These are phyloP conservation scores for Garra rufa DNA, from an alignment of 2,113 vertebrate species.

Conservation along the genomic window DNA sequence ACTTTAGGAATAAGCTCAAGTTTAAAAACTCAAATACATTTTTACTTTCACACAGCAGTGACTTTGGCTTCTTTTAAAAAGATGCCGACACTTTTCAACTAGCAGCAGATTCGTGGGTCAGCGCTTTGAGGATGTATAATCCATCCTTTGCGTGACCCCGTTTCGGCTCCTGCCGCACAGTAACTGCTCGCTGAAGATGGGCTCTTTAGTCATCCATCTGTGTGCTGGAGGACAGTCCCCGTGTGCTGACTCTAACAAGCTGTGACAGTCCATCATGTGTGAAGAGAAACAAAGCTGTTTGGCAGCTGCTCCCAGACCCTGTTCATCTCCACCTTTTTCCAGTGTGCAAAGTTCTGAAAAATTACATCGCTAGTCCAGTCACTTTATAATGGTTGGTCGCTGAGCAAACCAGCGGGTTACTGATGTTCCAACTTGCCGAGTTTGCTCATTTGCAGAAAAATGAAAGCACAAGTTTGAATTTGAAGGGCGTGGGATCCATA, in stretches of 20 bases:
- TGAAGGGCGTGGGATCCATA: not conserved
- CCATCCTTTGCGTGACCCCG: constrained; percentile 4
- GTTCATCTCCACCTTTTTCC: constrained; percentile 37
- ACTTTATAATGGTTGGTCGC: constrained; percentile 47
- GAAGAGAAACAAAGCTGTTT: constrained; percentile 58
- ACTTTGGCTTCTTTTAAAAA: not conserved
- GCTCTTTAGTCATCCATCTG: constrained; percentile 52
- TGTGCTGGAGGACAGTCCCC: constrained; percentile 28
- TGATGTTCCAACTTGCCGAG: constrained; percentile 24
- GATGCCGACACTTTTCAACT: not conserved
- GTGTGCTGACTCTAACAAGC: constrained; percentile 57
- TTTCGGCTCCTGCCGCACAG: constrained; percentile 11
- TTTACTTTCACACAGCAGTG: not conserved
- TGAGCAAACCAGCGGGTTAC: constrained; percentile 24
- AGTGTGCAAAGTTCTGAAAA: constrained; percentile 56
- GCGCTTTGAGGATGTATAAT: constrained; percentile 7
- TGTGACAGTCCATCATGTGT: constrained; percentile 51
- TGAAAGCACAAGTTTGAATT: not conserved
- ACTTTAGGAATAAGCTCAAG: not conserved
- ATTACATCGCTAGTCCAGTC: constrained; percentile 24
- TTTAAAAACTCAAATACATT: not conserved
- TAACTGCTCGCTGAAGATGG: constrained; percentile 46
- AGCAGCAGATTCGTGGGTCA: not conserved
- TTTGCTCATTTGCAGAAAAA: not conserved
- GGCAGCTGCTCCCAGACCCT: constrained; percentile 47